These are phyloP conservation scores for Frankliniella intonsa DNA, from an alignment of 2,888 invertebrate genomes.

Conservation along the genomic window DNA sequence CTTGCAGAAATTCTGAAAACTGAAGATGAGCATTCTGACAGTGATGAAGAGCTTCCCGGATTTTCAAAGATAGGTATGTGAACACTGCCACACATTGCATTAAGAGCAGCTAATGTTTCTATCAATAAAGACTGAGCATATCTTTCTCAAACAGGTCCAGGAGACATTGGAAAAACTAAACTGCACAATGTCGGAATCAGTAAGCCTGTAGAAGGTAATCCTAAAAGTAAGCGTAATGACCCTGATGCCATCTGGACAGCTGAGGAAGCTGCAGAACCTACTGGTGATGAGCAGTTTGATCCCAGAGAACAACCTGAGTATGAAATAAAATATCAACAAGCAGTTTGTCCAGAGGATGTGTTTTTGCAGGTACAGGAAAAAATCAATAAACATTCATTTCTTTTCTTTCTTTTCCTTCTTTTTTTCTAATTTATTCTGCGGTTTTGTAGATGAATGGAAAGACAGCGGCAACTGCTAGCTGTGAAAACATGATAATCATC, in stretches of 20 bases:
- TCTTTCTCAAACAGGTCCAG: conserved; percentile 46
- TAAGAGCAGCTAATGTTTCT: too few species aligned
- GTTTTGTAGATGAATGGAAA: conserved; percentile 68
- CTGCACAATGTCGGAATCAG: conserved; percentile 37
- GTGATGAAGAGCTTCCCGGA: conserved; percentile 42
- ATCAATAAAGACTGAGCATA: background rate
- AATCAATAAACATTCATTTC: background rate
- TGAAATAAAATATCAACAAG: conserved; percentile 77
- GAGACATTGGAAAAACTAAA: conserved; percentile 44
- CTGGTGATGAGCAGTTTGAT: conserved; percentile 50
- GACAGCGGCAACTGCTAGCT: conserved; percentile 72
- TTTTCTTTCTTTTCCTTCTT: background rate
- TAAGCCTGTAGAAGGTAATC: conserved; percentile 40
- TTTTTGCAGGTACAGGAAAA: conserved; percentile 63
- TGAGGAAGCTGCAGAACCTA: conserved; percentile 37
- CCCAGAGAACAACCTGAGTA: conserved; percentile 66
- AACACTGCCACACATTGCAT: conserved; percentile 26
- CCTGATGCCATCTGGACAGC: conserved; percentile 46
- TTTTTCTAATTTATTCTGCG: background rate
- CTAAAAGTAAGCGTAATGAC: conserved; percentile 36
- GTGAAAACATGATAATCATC: conserved; percentile 79
- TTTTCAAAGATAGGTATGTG: conserved; percentile 37
- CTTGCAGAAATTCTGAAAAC: conserved; percentile 44
- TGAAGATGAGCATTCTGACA: conserved; percentile 41
- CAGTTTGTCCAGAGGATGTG: conserved; percentile 78